phyloP scores from a whole-genome alignment of 1,140 invertebrate genomes.

The Pachypsylla venusta region DNA sequence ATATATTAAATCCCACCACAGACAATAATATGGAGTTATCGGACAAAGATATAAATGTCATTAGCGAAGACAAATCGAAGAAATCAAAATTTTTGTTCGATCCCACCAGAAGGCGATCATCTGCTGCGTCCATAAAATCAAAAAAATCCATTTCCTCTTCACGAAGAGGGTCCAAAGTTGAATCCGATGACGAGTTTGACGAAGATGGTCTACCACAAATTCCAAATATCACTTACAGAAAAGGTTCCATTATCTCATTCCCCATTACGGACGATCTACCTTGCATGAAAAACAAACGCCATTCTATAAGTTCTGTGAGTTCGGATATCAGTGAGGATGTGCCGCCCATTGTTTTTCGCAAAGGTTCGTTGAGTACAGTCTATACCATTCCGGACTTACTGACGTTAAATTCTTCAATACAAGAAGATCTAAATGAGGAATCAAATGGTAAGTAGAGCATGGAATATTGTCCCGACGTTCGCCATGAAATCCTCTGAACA shows the following conservation, averaged over 20 bases:
- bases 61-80: background rate
- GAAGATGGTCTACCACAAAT: background rate
- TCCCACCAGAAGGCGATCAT: background rate
- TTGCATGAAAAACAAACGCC: background rate
- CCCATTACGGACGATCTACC: background rate
- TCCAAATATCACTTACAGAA: background rate
- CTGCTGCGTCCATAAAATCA: background rate
- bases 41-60: background rate
- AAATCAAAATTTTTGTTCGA: background rate
- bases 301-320: slow-evolving; percentile 2
- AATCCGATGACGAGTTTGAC: background rate
- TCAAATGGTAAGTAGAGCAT: background rate
- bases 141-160: background rate
- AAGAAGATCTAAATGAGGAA: slow-evolving; percentile 5
- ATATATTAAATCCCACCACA: no score
- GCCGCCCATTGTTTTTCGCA: background rate
- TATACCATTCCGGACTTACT: background rate
- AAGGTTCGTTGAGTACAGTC: background rate
- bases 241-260: background rate
- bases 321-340: background rate
- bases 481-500: no score
- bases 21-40: background rate
- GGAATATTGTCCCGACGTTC: no score
- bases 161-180: background rate
- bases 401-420: no score